Percentiles rank a stretch among this genome's conserved stretches.
These are phyloP conservation scores for Etheostoma cragini DNA, from an alignment of 2,113 vertebrate species.

Conservation along the genomic window DNA sequence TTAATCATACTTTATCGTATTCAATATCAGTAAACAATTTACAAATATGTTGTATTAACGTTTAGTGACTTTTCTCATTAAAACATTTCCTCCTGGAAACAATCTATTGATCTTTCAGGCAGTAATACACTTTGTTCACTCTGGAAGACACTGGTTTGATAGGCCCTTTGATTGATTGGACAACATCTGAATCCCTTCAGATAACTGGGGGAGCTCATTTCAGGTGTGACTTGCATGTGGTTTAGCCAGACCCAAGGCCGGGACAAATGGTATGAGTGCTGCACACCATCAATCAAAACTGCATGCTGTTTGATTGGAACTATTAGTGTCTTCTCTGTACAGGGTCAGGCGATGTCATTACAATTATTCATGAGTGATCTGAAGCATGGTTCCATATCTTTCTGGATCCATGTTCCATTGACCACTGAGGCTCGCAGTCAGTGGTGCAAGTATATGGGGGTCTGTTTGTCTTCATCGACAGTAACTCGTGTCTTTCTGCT, in stretches of 20 bases:
- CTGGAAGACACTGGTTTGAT: constrained; percentile 9
- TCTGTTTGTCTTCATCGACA: constrained; percentile 64
- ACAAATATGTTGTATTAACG: not conserved
- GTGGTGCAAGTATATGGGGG: constrained; percentile 34
- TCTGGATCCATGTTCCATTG: constrained; percentile 48
- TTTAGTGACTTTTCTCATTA: not conserved
- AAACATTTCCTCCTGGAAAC: not conserved
- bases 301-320: constrained; percentile 25
- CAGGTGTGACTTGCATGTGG: constrained; percentile 18
- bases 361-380: constrained; percentile 56
- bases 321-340: constrained; percentile 32
- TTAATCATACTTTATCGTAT: not conserved
- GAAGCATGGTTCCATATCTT: constrained; percentile 38
- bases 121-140: not conserved
- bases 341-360: constrained; percentile 36
- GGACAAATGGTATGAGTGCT: constrained; percentile 11
- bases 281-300: constrained; percentile 53
- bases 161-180: constrained; percentile 30
- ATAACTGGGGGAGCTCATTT: constrained; percentile 13
- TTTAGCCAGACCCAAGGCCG: constrained; percentile 22
- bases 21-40: not conserved
- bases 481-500: constrained; percentile 33
- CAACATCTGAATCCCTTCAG: not conserved
- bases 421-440: constrained; percentile 36
- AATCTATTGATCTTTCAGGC: not conserved